Evolutionary conservation across 1,140 invertebrate species (phyloP).

Genomic region (Drosophila rufa): DNA sequence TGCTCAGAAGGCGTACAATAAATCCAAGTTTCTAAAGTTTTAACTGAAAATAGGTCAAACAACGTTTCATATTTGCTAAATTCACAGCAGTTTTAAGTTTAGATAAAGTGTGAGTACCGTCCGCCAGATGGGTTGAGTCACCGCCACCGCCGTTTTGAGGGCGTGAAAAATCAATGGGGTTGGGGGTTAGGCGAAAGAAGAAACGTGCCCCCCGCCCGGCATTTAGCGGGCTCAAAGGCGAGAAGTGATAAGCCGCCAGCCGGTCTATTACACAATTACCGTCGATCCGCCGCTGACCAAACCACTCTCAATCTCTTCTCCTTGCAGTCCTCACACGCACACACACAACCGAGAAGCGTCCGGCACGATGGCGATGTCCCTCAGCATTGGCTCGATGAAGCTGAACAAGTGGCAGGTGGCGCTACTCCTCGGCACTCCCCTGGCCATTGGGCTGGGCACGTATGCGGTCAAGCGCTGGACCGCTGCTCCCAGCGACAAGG

Average conservation of each 20-base stretch:
- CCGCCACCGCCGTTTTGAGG: neutral
- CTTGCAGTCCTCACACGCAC: constrained; percentile 47
- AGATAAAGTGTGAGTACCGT: constrained; percentile 52
- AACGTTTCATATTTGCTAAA: constrained; percentile 65
- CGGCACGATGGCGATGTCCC: constrained; percentile 62
- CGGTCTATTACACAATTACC: constrained; percentile 70
- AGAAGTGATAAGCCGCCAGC: constrained; percentile 53
- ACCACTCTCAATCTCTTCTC: constrained; percentile 2
- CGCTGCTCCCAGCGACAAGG: constrained; percentile 19
- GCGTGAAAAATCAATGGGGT: constrained; percentile 67
- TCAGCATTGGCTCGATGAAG: constrained; percentile 69
- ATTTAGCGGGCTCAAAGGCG: constrained; percentile 49
- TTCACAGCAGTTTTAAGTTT: constrained; percentile 68
- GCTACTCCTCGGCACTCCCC: constrained; percentile 91
- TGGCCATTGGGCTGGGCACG: constrained; percentile 92
- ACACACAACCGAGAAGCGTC: constrained; percentile 21
- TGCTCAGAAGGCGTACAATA: constrained; percentile 42
- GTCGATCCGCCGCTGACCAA: constrained; percentile 7
- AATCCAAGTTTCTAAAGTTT: constrained; percentile 43
- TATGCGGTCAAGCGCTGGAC: constrained; percentile 90
- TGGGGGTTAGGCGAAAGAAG: constrained; percentile 34
- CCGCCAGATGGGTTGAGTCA: neutral
- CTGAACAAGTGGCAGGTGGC: constrained; percentile 86
- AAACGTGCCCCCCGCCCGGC: constrained; percentile 41
- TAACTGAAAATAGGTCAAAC: constrained; percentile 56